phyloP scores from a whole-genome alignment of 2,797 vertebrate species.

The Sitta carolinensis region DNA sequence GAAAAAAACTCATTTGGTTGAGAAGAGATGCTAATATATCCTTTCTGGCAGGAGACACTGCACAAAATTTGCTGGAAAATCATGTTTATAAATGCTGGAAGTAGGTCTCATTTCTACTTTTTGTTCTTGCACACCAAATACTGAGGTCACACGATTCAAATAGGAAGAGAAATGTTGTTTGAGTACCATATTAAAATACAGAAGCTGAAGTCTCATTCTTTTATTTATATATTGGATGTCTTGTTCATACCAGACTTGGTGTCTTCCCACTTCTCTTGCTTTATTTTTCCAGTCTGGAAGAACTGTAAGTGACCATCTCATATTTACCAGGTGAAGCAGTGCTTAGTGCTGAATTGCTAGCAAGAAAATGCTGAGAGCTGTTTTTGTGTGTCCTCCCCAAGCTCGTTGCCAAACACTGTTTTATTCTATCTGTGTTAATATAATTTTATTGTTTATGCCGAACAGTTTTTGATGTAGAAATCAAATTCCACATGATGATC shows the following conservation, averaged over 20 bases:
- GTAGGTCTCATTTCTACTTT: not conserved
- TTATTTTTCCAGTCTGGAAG: not conserved
- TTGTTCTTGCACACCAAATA: not conserved
- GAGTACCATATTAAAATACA: not conserved
- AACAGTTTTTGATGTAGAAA: not conserved
- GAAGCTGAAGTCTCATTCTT: not conserved
- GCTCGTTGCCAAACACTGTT: not conserved
- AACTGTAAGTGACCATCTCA: accelerated
- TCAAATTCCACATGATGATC: accelerated
- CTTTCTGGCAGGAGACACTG: not conserved
- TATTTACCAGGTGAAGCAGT: not conserved
- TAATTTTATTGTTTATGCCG: accelerated
- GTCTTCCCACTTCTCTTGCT: not conserved
- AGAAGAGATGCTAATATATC: not conserved
- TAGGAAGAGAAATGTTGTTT: not conserved
- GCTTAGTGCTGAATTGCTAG: not conserved
- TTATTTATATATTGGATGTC: not conserved
- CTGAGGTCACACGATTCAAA: accelerated
- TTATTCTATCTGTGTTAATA: not conserved
- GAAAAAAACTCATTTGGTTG: not conserved
- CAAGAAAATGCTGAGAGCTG: not conserved
- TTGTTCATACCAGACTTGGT: not conserved
- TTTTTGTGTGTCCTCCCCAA: not conserved
- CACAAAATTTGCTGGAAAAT: not conserved
- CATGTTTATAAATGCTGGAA: not conserved